Conservation (phyloP, 2,113 vertebrate genomes). For the Bubo scandiacus region DNA sequence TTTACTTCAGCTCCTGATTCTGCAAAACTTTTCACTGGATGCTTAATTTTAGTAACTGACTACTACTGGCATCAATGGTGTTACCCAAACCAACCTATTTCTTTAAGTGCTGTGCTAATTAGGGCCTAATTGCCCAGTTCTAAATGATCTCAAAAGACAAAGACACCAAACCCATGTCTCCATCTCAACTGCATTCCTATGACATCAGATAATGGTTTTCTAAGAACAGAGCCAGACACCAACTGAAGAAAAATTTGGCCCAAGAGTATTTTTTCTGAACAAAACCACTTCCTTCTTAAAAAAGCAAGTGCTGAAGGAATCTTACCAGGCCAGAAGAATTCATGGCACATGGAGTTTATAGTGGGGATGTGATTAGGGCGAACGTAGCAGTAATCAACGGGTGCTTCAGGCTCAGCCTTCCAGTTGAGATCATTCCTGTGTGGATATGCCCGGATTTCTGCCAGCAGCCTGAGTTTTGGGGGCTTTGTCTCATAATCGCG, state of each 20-base stretch:
- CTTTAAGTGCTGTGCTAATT: neutral
- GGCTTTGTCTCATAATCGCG: constrained; percentile 93
- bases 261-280: neutral
- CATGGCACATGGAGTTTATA: constrained; percentile 95
- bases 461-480: constrained; percentile 85
- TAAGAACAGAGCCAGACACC: neutral
- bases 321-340: constrained; percentile 97
- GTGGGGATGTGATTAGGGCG: constrained; percentile 95
- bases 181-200: constrained; percentile 2
- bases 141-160: constrained; percentile 22
- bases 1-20: neutral
- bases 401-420: constrained; percentile 82
- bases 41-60: neutral
- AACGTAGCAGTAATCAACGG: constrained; percentile 96
- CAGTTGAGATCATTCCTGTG: constrained; percentile 81
- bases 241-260: neutral
- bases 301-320: neutral
- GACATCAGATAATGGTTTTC: constrained; percentile 1
- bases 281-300: neutral
- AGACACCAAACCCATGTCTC: constrained; percentile 5
- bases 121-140: neutral
- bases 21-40: neutral
- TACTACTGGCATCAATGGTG: neutral
- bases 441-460: constrained; percentile 82
- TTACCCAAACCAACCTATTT: neutral